Conservation (phyloP, 2,888 invertebrate genomes). For the Melinopterus prodromus region DNA sequence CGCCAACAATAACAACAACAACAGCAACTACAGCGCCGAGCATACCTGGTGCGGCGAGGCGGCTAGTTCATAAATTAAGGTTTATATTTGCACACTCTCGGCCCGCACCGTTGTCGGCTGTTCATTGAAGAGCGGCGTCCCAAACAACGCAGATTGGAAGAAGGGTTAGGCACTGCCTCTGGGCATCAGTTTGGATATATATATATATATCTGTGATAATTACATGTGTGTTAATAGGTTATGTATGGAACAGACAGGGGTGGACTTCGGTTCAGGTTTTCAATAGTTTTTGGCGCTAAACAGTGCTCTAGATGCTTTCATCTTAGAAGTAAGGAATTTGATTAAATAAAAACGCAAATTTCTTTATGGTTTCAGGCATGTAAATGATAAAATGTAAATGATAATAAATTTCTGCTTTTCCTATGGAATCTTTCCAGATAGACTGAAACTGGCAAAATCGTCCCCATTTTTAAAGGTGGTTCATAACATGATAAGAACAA, state of each 20-base stretch:
- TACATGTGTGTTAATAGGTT: constrained; percentile 55
- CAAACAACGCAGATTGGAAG: constrained; percentile 39
- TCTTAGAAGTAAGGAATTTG: too few relatives aligned
- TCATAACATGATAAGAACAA: too few relatives aligned
- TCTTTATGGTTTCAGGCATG: too few relatives aligned
- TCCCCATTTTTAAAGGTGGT: too few relatives aligned
- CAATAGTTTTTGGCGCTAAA: too few relatives aligned
- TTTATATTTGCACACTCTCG: constrained; percentile 49
- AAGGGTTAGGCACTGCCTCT: constrained; percentile 43
- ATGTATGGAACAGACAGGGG: not conserved
- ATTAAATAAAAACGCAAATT: too few relatives aligned
- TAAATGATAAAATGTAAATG: too few relatives aligned
- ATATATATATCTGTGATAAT: constrained; percentile 54
- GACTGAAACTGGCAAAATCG: too few relatives aligned
- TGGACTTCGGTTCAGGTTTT: not conserved
- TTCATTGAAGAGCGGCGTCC: constrained; percentile 4
- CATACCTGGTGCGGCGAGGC: constrained; percentile 42
- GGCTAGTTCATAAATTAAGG: constrained; percentile 49
- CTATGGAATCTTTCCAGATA: too few relatives aligned
- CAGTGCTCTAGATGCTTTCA: too few relatives aligned
- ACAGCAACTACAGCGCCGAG: constrained; percentile 41
- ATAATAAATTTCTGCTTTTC: too few relatives aligned
- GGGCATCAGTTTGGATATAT: constrained; percentile 45
- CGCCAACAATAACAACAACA: constrained; percentile 29
- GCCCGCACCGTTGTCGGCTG: not conserved